A percentile compares a stretch with the other conserved stretches of the same genome.
phyloP scores from a whole-genome alignment of 2,888 invertebrate species.

The Patella caerulea region DNA sequence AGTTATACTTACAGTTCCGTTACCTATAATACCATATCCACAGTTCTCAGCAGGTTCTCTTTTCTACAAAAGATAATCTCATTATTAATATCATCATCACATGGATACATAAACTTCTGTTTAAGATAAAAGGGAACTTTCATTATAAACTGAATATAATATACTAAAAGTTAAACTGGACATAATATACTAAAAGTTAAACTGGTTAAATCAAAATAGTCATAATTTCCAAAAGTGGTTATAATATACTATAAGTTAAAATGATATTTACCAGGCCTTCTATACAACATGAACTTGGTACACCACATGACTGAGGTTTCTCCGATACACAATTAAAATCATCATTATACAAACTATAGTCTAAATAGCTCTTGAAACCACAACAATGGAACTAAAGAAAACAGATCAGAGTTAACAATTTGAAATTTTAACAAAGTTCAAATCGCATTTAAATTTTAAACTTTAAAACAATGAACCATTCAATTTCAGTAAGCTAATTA shows the following conservation, averaged over 20 bases:
- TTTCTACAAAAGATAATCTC: slow-evolving; percentile 31
- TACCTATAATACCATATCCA: slow-evolving; percentile 49
- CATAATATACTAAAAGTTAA: no score
- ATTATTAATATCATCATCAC: neutral
- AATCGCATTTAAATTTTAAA: no score
- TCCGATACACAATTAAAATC: slow-evolving; percentile 47
- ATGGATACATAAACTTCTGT: neutral
- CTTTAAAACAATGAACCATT: no score
- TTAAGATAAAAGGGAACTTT: neutral
- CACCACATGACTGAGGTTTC: slow-evolving; percentile 73
- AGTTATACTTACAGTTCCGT: slow-evolving; percentile 45
- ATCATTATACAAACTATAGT: slow-evolving; percentile 79
- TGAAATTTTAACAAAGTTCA: no score
- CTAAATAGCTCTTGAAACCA: slow-evolving; percentile 83
- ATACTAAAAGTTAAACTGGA: no score
- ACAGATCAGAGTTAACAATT: no score
- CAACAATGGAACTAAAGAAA: slow-evolving; percentile 82
- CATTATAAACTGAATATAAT: no score
- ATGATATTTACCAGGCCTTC: no score
- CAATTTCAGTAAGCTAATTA: no score
- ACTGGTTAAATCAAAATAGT: no score
- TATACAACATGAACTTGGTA: slow-evolving; percentile 84
- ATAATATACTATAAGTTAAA: no score
- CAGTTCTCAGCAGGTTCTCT: slow-evolving; percentile 37
- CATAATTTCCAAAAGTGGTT: no score